Base-by-base conservation (phyloP, 2,888 invertebrate species). In the Myopa testacea region DNA sequence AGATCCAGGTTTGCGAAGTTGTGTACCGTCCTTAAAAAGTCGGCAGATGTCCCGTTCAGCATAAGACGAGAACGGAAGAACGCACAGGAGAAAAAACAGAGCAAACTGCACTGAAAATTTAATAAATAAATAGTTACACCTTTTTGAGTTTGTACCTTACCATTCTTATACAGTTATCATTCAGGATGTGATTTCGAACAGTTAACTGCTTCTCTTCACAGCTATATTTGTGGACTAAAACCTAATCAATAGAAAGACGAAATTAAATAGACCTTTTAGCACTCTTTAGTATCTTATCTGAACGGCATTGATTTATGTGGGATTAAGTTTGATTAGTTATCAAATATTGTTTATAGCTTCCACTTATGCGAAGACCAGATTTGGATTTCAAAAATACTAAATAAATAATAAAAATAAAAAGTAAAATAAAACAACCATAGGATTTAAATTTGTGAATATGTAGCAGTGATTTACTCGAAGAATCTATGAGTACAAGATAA, bases 1-100 rank as follows among this genome's bases (percentile, higher is more conserved):
- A 7, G 85, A 82, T 7, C 83, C 87, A 0, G 88, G 88, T 38
- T 85, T 82, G 0, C 85, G 84, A 10, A 88, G 65, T 10, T 81
- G 68, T 2, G 83, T 84, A 40, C 84, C 84, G 52, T 80, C 83
- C 78, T 83, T 81, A 55, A 87, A 84, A 0, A 87, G 81, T 3
- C 83, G 82, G 45, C 87, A 87, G 5, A 87, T 65, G 4, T 82
- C 81, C 14, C 78, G 40, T 52, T 71, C 40, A 2, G 26, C 67
- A 19, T 16, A 5, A n/a, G n/a, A 37, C 8, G 7, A 19, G 19
- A 52, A 26, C 40, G 40, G 4, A 26, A 4, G 14, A 37, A 55
- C 16, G 55, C 4, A 16, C 37, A 70, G 52, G 16, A 70, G 55
- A 34, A 70, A n/a, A 34, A 70, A 4, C 34, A 58, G 19, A 12